Conservation (phyloP, 2,113 vertebrate species). For the Camelus dromedarius region DNA sequence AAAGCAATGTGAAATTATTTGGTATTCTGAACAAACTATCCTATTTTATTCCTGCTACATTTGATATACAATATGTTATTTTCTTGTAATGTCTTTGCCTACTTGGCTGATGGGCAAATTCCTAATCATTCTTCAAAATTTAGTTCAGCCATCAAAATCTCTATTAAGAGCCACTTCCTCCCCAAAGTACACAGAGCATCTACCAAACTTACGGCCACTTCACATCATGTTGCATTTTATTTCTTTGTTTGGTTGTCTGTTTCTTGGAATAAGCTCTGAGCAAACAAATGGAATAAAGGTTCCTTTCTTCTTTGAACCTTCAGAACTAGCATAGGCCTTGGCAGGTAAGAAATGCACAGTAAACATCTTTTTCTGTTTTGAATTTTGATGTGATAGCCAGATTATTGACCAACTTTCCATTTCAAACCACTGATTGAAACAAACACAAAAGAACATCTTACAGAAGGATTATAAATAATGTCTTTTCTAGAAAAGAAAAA, state of each 20-base stretch:
- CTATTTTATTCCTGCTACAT: not conserved
- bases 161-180: not conserved
- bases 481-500: not conserved
- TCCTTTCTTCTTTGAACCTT: constrained; percentile 24
- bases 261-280: not conserved
- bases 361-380: not conserved
- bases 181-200: not conserved
- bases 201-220: not conserved
- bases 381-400: not conserved
- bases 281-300: not conserved
- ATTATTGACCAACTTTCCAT: not conserved
- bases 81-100: not conserved
- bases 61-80: not conserved
- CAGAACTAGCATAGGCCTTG: not conserved
- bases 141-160: not conserved
- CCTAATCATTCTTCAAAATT: not conserved
- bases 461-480: not conserved
- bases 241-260: not conserved
- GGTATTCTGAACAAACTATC: not conserved
- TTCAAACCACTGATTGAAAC: not conserved
- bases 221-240: not conserved
- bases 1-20: not conserved
- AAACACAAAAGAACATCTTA: not conserved
- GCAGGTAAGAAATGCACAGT: not conserved
- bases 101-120: not conserved